A percentile compares a stretch with the other conserved stretches of the same genome.
phyloP scores from a whole-genome alignment of 2,797 vertebrate species.

The Lepus oiostolus region DNA sequence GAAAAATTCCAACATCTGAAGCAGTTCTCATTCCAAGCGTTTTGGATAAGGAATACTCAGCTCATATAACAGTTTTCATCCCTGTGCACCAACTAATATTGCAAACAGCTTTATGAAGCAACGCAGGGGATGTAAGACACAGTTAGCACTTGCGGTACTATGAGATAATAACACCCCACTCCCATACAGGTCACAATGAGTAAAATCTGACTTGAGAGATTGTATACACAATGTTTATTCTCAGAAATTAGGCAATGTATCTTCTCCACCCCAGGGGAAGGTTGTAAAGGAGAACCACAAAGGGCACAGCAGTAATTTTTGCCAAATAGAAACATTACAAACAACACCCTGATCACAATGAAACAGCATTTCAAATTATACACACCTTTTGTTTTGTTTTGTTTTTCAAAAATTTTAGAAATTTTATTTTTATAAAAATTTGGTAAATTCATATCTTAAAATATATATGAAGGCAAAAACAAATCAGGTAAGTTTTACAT shows the following conservation, averaged over 20 bases:
- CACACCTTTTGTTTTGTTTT: neutral
- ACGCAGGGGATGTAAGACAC: neutral
- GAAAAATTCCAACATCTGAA: no score
- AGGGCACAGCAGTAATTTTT: neutral
- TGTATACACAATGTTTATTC: neutral
- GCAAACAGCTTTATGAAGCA: neutral
- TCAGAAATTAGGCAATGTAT: neutral
- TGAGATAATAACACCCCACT: neutral
- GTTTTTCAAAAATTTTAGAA: conserved; percentile 61
- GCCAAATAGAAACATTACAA: neutral
- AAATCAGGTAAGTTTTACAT: conserved; percentile 37
- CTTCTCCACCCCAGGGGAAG: neutral
- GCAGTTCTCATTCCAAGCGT: no score
- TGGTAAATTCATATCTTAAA: conserved; percentile 76
- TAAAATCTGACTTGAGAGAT: neutral
- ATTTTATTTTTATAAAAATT: conserved; percentile 79
- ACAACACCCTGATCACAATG: neutral
- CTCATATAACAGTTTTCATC: neutral
- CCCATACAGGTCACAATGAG: neutral
- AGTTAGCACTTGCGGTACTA: neutral
- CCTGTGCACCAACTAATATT: neutral
- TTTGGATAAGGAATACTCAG: no score
- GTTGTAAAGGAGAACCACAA: neutral
- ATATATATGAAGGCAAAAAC: conserved; percentile 64
- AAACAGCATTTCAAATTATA: conserved; percentile 5